Evolutionary conservation across 2,113 vertebrate genomes (phyloP).

Genomic region (Oncorhynchus gorbuscha): DNA sequence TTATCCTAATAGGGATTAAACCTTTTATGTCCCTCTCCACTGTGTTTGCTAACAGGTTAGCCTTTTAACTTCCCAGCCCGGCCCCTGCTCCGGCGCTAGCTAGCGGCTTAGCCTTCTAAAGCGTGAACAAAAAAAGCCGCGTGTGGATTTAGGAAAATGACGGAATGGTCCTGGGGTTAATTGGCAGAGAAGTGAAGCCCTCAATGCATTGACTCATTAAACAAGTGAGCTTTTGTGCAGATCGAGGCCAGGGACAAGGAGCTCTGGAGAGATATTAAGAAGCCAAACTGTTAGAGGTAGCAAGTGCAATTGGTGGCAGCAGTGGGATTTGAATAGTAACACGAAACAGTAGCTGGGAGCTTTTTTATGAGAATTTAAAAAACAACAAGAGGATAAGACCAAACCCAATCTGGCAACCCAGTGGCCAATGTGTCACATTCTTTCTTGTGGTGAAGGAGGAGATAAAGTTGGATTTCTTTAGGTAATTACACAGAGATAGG

Average conservation of each 20-base stretch:
- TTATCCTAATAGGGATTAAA: conserved; percentile 98
- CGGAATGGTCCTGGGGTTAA: conserved; percentile 91
- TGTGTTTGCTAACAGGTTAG: conserved; percentile 96
- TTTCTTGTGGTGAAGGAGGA: background rate
- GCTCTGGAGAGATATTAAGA: conserved; percentile 74
- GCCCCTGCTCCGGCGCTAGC: conserved; percentile 81
- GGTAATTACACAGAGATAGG: conserved; percentile 23
- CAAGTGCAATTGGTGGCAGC: conserved; percentile 54
- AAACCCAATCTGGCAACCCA: background rate
- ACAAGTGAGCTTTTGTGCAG: conserved; percentile 84
- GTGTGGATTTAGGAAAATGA: conserved; percentile 94
- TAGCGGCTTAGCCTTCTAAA: conserved; percentile 88
- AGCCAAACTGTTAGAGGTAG: conserved; percentile 61
- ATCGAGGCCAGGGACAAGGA: conserved; percentile 48
- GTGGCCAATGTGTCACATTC: background rate
- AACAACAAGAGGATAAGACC: background rate
- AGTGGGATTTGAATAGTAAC: background rate
- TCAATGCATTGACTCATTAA: conserved; percentile 90
- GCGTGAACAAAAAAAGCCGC: conserved; percentile 83
- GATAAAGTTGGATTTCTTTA: background rate
- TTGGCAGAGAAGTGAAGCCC: conserved; percentile 92
- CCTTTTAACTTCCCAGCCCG: conserved; percentile 83
- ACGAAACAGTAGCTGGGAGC: background rate
- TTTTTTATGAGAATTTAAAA: background rate
- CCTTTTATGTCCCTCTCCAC: conserved; percentile 78